Conservation (phyloP, 2,113 vertebrate species). For the Rhea pennata region DNA sequence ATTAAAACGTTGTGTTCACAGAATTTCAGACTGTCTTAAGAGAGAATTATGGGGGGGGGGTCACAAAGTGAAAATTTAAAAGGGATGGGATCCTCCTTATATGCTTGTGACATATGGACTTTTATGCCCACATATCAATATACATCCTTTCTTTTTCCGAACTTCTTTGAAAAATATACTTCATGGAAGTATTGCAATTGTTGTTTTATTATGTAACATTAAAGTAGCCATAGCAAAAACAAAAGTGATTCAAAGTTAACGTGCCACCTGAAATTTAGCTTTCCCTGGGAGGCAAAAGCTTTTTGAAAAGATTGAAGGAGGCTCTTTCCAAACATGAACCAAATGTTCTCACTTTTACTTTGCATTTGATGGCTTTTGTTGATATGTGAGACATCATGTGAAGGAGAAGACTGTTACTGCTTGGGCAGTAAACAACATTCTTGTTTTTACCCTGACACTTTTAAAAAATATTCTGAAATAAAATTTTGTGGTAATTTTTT, state of each 20-base stretch:
- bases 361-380: background rate
- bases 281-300: background rate
- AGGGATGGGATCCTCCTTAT: slow-evolving; percentile 27
- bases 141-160: slow-evolving; percentile 31
- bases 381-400: background rate
- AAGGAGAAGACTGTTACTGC: background rate
- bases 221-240: background rate
- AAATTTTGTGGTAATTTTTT: background rate
- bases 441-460: background rate
- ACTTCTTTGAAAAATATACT: background rate
- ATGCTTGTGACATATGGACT: slow-evolving; percentile 5
- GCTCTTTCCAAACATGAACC: background rate
- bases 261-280: background rate
- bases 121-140: slow-evolving; percentile 4
- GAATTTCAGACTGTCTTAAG: background rate
- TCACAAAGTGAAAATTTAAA: background rate
- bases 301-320: background rate
- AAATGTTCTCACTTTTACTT: background rate
- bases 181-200: background rate
- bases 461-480: background rate
- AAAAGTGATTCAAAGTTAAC: background rate
- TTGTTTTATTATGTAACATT: background rate
- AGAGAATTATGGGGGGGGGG: background rate
- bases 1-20: background rate
- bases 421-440: background rate